Conservation (phyloP, 2,797 vertebrate genomes). For the Argya squamiceps region DNA sequence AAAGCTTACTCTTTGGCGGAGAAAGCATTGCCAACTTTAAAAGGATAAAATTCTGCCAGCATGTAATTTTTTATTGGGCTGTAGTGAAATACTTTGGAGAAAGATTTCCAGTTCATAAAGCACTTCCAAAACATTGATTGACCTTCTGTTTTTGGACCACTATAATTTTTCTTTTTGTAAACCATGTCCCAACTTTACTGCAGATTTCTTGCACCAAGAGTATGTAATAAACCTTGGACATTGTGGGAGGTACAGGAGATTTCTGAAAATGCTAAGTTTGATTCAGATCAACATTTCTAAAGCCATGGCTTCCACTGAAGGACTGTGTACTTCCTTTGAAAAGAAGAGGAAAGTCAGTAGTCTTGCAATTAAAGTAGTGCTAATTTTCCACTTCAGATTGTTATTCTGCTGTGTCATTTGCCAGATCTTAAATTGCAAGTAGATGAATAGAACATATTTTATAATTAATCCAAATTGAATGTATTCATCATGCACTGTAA, state of each 20-base stretch:
- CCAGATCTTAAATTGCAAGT: not conserved
- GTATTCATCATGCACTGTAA: not conserved
- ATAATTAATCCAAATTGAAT: not conserved
- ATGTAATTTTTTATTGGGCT: constrained; percentile 39
- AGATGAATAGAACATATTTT: not conserved
- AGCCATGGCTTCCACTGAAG: not conserved
- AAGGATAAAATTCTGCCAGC: constrained; percentile 35
- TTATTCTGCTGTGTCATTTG: not conserved
- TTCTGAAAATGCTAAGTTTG: not conserved
- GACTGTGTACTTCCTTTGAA: not conserved
- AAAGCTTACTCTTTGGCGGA: constrained; percentile 46
- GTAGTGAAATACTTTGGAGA: constrained; percentile 43
- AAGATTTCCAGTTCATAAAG: constrained; percentile 69
- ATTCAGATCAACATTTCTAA: not conserved
- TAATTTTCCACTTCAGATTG: not conserved
- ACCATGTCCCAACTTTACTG: constrained; percentile 9
- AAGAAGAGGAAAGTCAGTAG: not conserved
- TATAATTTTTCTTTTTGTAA: constrained; percentile 41
- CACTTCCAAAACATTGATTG: constrained; percentile 15
- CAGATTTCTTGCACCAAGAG: not conserved
- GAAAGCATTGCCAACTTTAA: constrained; percentile 55
- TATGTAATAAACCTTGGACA: not conserved
- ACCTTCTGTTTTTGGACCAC: constrained; percentile 17
- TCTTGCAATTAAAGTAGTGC: not conserved
- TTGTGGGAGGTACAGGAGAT: not conserved